phyloP scores from a whole-genome alignment of 2,888 invertebrate species.

The Orchestes rusci region DNA sequence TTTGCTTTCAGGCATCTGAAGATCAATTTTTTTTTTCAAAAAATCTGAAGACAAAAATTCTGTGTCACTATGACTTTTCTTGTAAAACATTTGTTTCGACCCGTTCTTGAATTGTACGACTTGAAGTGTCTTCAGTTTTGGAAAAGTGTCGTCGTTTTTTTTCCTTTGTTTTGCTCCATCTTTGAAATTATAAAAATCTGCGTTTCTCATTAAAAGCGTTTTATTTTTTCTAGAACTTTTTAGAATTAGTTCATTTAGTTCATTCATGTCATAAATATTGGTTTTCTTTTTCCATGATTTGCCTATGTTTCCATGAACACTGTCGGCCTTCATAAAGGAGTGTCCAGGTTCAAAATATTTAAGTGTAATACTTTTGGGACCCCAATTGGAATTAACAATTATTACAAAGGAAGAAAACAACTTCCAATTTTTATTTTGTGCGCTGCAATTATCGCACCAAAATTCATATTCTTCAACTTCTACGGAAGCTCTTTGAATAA shows the following conservation, averaged over 20 bases:
- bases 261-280: slow-evolving; percentile 3
- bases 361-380: slow-evolving; percentile 15
- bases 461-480: neutral
- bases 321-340: slow-evolving; percentile 22
- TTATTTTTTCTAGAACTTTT: slow-evolving; percentile 4
- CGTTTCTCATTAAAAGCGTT: neutral
- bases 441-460: slow-evolving; percentile 15
- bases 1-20: slow-evolving; percentile 1
- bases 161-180: slow-evolving; percentile 3
- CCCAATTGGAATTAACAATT: slow-evolving; percentile 11
- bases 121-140: neutral
- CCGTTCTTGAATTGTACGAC: slow-evolving; percentile 5
- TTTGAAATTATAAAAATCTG: slow-evolving; percentile 2
- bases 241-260: neutral
- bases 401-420: slow-evolving; percentile 12
- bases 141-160: slow-evolving; percentile 1
- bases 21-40: slow-evolving; percentile 3
- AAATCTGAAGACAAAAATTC: slow-evolving; percentile 6
- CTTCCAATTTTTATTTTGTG: slow-evolving; percentile 14
- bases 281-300: slow-evolving; percentile 9
- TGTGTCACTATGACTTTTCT: slow-evolving; percentile 1
- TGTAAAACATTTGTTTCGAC: slow-evolving; percentile 5
- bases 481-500: slow-evolving; percentile 2
- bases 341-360: slow-evolving; percentile 25
- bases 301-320: slow-evolving; percentile 22